These are phyloP conservation scores for Drosophila dunni DNA, from an alignment of 1,140 invertebrate species.

Conservation along the genomic window DNA sequence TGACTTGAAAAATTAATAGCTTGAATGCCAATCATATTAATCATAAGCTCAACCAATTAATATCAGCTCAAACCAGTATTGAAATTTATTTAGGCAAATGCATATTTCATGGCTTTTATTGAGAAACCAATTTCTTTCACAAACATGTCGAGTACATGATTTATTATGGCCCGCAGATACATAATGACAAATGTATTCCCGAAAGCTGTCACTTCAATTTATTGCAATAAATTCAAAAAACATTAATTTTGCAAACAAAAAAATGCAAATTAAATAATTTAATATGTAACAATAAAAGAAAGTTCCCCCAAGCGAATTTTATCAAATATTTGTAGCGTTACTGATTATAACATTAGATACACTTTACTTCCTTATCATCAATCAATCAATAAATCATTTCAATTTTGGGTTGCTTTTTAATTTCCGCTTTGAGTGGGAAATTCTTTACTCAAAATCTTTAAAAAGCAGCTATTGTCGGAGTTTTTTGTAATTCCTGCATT, in stretches of 20 bases:
- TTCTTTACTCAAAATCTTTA: constrained; percentile 3
- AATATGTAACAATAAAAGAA: neutral
- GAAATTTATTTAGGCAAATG: constrained; percentile 8
- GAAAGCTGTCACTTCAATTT: constrained; percentile 35
- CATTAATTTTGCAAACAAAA: constrained; percentile 36
- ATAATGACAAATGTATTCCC: constrained; percentile 44
- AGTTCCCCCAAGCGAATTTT: neutral
- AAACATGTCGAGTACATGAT: constrained; percentile 36
- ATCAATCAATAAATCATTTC: neutral
- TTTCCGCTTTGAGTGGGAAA: neutral
- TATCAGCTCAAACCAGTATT: neutral
- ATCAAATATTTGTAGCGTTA: neutral
- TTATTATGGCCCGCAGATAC: constrained; percentile 34
- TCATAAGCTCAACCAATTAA: neutral
- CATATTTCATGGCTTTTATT: constrained; percentile 13
- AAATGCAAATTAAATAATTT: neutral
- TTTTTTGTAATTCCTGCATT: neutral
- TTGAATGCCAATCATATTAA: neutral
- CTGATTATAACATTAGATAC: neutral
- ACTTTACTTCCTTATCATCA: neutral
- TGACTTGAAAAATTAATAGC: too few species aligned
- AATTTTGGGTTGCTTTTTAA: neutral
- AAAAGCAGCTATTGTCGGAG: neutral
- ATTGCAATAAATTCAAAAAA: constrained; percentile 37
- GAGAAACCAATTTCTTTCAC: constrained; percentile 19